Base-by-base conservation (phyloP, 2,888 invertebrate species). In the Phortica okadai region DNA sequence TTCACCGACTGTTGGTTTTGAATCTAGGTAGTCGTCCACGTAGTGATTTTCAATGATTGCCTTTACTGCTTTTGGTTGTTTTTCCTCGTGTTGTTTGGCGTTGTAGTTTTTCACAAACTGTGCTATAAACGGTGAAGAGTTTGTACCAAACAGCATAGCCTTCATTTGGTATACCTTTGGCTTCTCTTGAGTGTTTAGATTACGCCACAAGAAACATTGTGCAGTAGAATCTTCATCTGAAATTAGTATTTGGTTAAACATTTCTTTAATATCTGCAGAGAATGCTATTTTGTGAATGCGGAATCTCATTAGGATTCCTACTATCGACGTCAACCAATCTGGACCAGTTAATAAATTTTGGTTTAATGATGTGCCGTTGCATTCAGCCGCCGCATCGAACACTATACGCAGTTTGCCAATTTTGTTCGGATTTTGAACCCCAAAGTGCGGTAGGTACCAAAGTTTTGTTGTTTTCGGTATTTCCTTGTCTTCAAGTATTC, bases 321-420 rank as follows among this genome's bases (percentile, higher is more conserved):
- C 54, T 11, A 82, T 76, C 6, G 79, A 77, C 44, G 76, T 74
- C 10, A 81, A 56, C 62, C 79, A 76, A 64, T 82, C 81, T n/a
- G 84, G 82, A 11, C 81, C 82, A 4, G 78, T 73, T 10, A 80
- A 66, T 44, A 84, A 66, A 75, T 72, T 72, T 25, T 78, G 74
- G 14, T 78, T 80, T 10, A 77, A 56, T 2, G 79, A 78, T 5
- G 33, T 8, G 1, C 84, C 84, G n/a, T 78, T 58, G 0, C 74
- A 70, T 74, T 81, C 81, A 0, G 81, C 83, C 10, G 85, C 84
- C 2, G 84, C 85, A 56, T 88, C 86, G 72, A 85, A 84, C 0
- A 88, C 86, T 3, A 86, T 41, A 6, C 87, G 70, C 0, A 84
- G 11, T 78, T 84, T 86, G 0, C 77, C 78, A 3, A 84, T 82